Evolutionary conservation across 2,888 invertebrate genomes (phyloP), one percentile per base, ranked within the genome.

Genomic region (Branchellion lobata): DNA sequence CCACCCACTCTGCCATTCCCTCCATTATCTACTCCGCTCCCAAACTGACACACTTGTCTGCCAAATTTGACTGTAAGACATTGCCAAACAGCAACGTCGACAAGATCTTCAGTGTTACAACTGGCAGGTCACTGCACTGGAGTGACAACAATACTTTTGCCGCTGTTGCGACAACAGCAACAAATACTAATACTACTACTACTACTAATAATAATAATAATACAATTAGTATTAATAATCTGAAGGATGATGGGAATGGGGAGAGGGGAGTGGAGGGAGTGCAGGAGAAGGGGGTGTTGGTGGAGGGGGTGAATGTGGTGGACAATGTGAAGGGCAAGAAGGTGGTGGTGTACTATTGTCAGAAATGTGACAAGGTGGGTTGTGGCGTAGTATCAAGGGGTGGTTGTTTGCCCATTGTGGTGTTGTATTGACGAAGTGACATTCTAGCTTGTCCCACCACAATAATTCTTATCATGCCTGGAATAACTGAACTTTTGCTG

Each of bases 271-370:
- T 8, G 11, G 21, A 57, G 21, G 61, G 61, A 3, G 21, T 14
- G 61, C 5, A 57, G 24, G 24, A 14, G 21, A n/a, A 14, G 14
- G 61, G n/a, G 40, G 40, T 5, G 8, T 24, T 57, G 61, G 61
- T 57, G 61, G 61, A 57, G 24, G 61, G 61, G 3, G n/a, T 57
- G 5, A 57, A 57, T n/a, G 61, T 57, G 14, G 21, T 57, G 3
- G 61, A 57, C 61, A 57, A n/a, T n/a, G n/a, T 8, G 11, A 57
- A 57, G 21, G 61, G 61, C 24, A 57, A 57, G 61, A 57, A 57
- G 24, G 24, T 57, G 21, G 61, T 57, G 14, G 61, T 57, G 11
- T 57, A 57, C 61, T n/a, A 57, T n/a, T 57, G 61, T n/a, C 3
- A 5, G 11, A 18, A 57, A n/a, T 57, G 61, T n/a, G 24, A 57